Evolutionary conservation across 2,797 vertebrate species (phyloP).

Genomic region (Argya squamiceps): DNA sequence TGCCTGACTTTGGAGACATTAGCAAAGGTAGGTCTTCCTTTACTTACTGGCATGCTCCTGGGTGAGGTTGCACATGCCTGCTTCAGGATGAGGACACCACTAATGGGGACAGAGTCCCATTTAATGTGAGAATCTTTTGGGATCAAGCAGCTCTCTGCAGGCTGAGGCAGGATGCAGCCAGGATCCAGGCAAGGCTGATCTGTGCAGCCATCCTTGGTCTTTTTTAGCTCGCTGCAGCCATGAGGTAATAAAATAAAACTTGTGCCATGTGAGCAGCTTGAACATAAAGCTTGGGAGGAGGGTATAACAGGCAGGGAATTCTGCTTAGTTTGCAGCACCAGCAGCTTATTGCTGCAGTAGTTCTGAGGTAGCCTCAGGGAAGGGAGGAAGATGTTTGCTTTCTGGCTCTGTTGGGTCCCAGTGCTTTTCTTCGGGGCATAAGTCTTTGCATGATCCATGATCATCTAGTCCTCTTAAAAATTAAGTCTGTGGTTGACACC

Average conservation of each 20-base stretch:
- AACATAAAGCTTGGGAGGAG: neutral
- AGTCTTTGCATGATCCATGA: neutral
- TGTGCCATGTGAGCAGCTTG: neutral
- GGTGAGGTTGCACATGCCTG: neutral
- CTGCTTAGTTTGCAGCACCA: neutral
- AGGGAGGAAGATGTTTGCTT: neutral
- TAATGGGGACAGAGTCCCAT: neutral
- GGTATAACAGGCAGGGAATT: neutral
- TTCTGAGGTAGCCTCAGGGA: neutral
- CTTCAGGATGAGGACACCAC: too few relatives aligned
- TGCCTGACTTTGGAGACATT: neutral
- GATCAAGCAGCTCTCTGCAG: neutral
- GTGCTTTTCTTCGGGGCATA: neutral
- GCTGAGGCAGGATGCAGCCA: neutral
- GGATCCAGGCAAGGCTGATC: neutral
- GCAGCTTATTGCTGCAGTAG: neutral
- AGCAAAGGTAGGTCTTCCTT: neutral
- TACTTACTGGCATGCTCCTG: neutral
- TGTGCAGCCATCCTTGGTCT: neutral
- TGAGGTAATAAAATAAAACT: neutral
- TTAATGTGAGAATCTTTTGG: accelerated
- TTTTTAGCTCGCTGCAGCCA: neutral
- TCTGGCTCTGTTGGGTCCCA: neutral
- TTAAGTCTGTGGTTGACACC: neutral
- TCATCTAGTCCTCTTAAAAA: neutral